These are phyloP conservation scores for Thunnus albacares DNA, from an alignment of 2,797 vertebrate genomes.

Conservation along the genomic window DNA sequence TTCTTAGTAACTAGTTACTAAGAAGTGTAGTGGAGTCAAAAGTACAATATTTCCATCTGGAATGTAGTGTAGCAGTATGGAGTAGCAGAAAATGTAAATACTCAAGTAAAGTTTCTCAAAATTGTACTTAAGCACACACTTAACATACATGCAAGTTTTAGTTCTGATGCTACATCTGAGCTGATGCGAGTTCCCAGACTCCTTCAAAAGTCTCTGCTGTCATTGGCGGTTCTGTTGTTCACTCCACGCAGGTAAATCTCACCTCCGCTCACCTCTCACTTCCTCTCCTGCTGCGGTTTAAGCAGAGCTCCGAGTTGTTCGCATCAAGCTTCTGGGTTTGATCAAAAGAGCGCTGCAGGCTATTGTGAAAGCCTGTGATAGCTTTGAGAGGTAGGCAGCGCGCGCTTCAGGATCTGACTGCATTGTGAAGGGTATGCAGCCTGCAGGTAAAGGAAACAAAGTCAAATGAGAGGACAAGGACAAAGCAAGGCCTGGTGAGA, in stretches of 20 bases:
- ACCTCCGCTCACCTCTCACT: neutral
- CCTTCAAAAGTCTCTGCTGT: neutral
- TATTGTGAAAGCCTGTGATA: conserved; percentile 60
- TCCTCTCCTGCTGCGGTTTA: neutral
- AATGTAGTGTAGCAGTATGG: too few relatives aligned
- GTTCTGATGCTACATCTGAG: neutral
- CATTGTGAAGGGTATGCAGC: conserved; percentile 29
- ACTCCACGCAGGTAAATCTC: neutral
- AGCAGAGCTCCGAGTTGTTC: conserved; percentile 43
- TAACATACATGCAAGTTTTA: too few relatives aligned
- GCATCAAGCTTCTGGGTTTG: conserved; percentile 58
- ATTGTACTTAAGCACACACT: too few relatives aligned
- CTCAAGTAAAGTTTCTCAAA: too few relatives aligned
- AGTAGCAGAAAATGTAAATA: too few relatives aligned
- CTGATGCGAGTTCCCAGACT: neutral
- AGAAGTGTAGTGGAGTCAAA: too few relatives aligned
- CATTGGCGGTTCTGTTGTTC: neutral
- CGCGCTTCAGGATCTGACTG: conserved; percentile 34
- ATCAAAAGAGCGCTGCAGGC: conserved; percentile 61
- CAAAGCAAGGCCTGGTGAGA: conserved; percentile 24
- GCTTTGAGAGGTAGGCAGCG: conserved; percentile 52
- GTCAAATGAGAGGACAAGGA: conserved; percentile 53
- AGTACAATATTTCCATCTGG: too few relatives aligned
- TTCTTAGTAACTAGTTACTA: too few relatives aligned
- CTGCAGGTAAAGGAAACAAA: conserved; percentile 47